A percentile compares a stretch with the other conserved stretches of the same genome.
Evolutionary conservation across 2,888 invertebrate genomes (phyloP).

Genomic region (Schizaphis graminum): DNA sequence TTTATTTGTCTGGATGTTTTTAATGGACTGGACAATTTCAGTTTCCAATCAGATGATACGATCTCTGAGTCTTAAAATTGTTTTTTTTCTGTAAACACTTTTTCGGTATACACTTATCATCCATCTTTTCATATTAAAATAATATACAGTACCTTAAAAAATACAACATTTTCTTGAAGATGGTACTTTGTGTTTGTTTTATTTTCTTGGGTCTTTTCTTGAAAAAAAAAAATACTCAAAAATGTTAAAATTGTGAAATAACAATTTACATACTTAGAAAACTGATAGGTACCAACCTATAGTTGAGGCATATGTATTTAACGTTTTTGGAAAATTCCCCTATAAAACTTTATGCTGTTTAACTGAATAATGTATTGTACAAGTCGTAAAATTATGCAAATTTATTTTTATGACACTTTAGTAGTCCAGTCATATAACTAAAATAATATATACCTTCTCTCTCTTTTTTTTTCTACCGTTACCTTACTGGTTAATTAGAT

Average conservation of each 20-base stretch:
- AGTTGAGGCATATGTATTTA: conserved; percentile 21
- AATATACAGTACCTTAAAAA: background rate
- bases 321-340: conserved; percentile 17
- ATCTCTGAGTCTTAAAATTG: conserved; percentile 23
- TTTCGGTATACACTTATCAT: conserved; percentile 33
- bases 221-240: background rate
- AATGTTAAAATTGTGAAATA: background rate
- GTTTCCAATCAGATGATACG: conserved; percentile 47
- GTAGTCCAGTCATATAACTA: background rate
- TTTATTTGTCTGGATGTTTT: background rate
- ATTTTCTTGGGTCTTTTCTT: conserved; percentile 16
- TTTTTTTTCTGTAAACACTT: conserved; percentile 42
- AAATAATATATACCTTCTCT: background rate
- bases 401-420: conserved; percentile 51
- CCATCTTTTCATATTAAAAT: conserved; percentile 4
- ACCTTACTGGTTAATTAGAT: conserved; percentile 36
- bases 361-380: conserved; percentile 37
- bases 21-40: conserved; percentile 23
- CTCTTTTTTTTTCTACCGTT: conserved; percentile 6
- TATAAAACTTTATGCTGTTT: conserved; percentile 26
- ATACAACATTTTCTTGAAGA: conserved; percentile 23
- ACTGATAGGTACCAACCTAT: background rate
- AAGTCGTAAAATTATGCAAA: conserved; percentile 31
- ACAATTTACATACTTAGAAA: conserved; percentile 9
- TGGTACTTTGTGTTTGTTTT: conserved; percentile 47